Evolutionary conservation across 2,797 vertebrate species (phyloP).

Genomic region (Alfaro cultratus): DNA sequence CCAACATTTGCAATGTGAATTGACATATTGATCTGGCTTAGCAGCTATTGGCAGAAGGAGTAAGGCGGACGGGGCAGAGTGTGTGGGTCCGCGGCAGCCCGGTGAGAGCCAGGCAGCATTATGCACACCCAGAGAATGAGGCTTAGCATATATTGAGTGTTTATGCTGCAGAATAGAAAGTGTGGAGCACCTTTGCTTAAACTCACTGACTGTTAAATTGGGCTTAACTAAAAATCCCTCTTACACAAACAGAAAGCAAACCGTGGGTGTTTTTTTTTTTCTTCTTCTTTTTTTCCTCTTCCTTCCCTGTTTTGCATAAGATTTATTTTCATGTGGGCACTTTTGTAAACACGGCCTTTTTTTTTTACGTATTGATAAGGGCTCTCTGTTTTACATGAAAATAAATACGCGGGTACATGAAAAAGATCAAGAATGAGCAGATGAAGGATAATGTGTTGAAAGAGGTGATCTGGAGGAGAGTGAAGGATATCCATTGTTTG

Average conservation of each 20-base stretch:
- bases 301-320: constrained; percentile 33
- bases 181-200: constrained; percentile 80
- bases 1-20: constrained; percentile 82
- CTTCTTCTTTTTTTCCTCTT: not conserved
- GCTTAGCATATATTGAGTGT: constrained; percentile 84
- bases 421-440: constrained; percentile 48
- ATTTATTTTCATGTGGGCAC: constrained; percentile 26
- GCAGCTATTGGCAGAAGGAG: constrained; percentile 80
- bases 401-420: constrained; percentile 22
- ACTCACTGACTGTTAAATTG: constrained; percentile 80
- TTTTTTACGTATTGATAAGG: not conserved
- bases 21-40: constrained; percentile 82
- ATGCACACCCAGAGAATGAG: constrained; percentile 81
- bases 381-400: constrained; percentile 33
- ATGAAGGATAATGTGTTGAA: constrained; percentile 81
- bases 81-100: constrained; percentile 66
- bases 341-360: constrained; percentile 12
- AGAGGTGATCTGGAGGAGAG: constrained; percentile 82
- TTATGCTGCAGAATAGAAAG: constrained; percentile 82
- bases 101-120: constrained; percentile 76
- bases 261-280: constrained; percentile 21
- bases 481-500: constrained; percentile 85
- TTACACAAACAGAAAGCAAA: constrained; percentile 74
- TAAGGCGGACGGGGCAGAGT: constrained; percentile 67
- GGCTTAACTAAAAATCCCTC: constrained; percentile 80